Evolutionary conservation across 2,888 invertebrate genomes (phyloP).

Genomic region (Lasioglossum vierecki): DNA sequence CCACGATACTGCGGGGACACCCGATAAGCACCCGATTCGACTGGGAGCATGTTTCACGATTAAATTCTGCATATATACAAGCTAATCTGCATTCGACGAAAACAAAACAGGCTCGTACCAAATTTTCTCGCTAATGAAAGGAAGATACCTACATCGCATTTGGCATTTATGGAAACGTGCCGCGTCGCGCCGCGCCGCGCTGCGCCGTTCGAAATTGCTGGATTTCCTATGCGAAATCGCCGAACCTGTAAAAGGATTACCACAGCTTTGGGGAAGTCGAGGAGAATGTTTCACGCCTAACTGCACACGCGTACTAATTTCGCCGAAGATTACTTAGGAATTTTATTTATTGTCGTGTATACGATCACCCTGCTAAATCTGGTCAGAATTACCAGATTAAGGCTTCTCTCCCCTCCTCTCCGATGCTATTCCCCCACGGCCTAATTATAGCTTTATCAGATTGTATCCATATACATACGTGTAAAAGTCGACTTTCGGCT

Average conservation of each 20-base stretch:
- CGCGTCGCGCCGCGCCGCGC: background rate
- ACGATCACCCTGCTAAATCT: background rate
- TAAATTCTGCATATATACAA: constrained; percentile 2
- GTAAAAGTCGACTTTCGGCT: background rate
- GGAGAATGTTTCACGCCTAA: background rate
- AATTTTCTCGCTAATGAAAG: background rate
- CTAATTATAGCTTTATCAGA: too few relatives aligned
- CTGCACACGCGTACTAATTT: background rate
- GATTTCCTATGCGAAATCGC: background rate
- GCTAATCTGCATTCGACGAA: background rate
- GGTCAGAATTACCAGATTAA: too few relatives aligned
- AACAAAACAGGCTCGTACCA: background rate
- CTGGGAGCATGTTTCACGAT: background rate
- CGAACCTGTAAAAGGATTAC: background rate
- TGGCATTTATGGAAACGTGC: background rate
- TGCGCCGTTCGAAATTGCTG: background rate
- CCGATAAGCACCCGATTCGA: background rate
- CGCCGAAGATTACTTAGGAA: background rate
- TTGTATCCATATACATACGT: too few relatives aligned
- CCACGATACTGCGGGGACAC: background rate
- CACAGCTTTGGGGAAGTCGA: background rate
- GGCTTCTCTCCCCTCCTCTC: too few relatives aligned
- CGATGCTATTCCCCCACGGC: too few relatives aligned
- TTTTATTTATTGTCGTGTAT: background rate
- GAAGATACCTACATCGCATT: background rate